Base-by-base conservation (phyloP, 2,113 vertebrate species). In the Pterophyllum scalare region DNA sequence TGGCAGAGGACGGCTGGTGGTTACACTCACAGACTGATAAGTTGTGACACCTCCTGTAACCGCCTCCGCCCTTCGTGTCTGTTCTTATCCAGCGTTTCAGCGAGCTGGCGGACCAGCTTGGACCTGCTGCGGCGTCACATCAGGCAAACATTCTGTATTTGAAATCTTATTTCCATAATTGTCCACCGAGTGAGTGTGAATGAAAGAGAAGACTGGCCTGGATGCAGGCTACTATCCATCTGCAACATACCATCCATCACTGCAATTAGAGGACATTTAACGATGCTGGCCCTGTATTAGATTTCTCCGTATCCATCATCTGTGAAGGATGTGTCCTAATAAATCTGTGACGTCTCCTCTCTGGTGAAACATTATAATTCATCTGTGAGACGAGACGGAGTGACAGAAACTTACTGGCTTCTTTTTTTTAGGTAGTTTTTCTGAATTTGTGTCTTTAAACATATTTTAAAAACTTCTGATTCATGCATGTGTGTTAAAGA, bases 31-130 rank as follows among this genome's bases (percentile, higher is more conserved):
- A 77, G 82, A 79, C 4, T 67, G 78, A 90, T 90, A 26, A 26
- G 60, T 84, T 89, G 82, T 84, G 91, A 87, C 91, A 83, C 65
- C 13, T 78, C 22, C 61, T 33, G 49, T 70, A 9, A 79, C 56
- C 74, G 67, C 70, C 77, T 46, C 49, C 7, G 65, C 31, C 40
- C 77, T 0, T 7, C 24, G 26, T 52, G 43, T 52, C 65, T 70
- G 24, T 52, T 31, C 0, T 0, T 70, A n/a, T 62, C n/a, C 33
- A 4, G 22, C 0, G 22, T 20, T 15, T 49, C 40, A 20, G 15
- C 15, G 22, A 26, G 64, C 20, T 54, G 46, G 33, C 7, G 1
- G 24, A 35, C 49, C 70, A 24, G 54, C 28, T 57, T 24, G 3
- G 57, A 57, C 13, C 52, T 38, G 70, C 70, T 15, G 49, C 2